Conservation (phyloP, 2,113 vertebrate genomes). For the Bucco capensis region DNA sequence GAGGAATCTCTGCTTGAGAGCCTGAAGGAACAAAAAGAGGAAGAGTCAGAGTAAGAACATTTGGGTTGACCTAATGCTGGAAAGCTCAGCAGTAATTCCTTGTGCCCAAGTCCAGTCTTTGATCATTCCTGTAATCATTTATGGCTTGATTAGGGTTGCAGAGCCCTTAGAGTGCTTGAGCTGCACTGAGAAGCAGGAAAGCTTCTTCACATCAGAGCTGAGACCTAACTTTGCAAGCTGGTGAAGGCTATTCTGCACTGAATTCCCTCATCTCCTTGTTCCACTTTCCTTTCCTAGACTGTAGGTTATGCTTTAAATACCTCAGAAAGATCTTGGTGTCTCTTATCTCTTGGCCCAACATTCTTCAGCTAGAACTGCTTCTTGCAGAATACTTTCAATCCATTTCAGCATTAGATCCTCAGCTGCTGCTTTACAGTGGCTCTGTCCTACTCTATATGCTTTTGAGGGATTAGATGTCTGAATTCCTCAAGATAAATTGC, state of each 20-base stretch:
- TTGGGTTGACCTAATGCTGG: neutral
- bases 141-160: conserved; percentile 2
- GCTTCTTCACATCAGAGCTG: neutral
- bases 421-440: neutral
- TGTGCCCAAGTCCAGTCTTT: conserved; percentile 25
- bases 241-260: neutral
- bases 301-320: neutral
- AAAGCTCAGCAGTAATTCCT: neutral
- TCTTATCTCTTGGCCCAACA: neutral
- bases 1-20: conserved; percentile 89
- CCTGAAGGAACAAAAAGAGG: conserved; percentile 81
- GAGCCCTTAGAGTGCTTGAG: neutral
- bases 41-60: conserved; percentile 83
- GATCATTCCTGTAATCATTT: neutral
- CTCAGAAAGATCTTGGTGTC: neutral
- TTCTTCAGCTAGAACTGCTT: neutral
- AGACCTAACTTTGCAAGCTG: neutral
- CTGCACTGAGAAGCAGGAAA: neutral
- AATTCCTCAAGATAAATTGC: neutral
- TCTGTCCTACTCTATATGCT: neutral
- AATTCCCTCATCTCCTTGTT: neutral
- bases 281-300: neutral
- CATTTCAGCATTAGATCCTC: neutral
- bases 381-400: neutral
- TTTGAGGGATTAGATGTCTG: neutral